Base-by-base conservation (phyloP, 2,888 invertebrate genomes). In the Ectropis crepuscularia region DNA sequence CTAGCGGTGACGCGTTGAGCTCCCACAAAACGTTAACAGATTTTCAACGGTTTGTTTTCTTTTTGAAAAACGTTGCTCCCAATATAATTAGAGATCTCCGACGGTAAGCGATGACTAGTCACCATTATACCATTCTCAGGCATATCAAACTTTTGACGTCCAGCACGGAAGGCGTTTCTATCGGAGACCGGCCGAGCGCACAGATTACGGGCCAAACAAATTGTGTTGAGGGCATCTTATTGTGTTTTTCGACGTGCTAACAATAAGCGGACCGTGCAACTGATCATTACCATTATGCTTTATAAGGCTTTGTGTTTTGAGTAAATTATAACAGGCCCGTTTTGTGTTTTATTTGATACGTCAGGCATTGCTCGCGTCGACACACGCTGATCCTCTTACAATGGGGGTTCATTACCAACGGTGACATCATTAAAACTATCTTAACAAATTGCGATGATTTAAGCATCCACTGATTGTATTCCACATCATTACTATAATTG, bases 281-380 rank as follows among this genome's bases (percentile, higher is more conserved):
- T 88, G 91, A 91, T 92, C 90, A 91, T 91, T 91, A 90, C 86
- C 86, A 92, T 90, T 92, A 90, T 89, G 81, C 89, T 88, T 70
- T 89, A 88, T 88, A 90, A 83, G 91, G 91, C 90, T 90, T 92
- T 92, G 92, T 92, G 87, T 92, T 92, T 92, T 92, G 91, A 90
- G 92, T 92, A 91, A 92, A 92, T 92, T 92, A 92, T 92, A 92
- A 91, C 90, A 90, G 88, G 82, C 82, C 82, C 83, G 81, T 84
- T 83, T 85, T 86, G 82, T 81, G 82, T 86, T 87, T 88, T 86
- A 86, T 88, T 83, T 82, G 86, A 88, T 83, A 83, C 81, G 85
- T 83, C 86, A 82, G 75, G 73, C 73, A 70, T 61, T 73, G 79
- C 74, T 76, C 74, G 77, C 75, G 75, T 75, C 74, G 81, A 78